Evolutionary conservation across 2,797 vertebrate genomes (phyloP), one percentile per base, ranked within the genome.

Genomic region (Pteronotus mesoamericanus): DNA sequence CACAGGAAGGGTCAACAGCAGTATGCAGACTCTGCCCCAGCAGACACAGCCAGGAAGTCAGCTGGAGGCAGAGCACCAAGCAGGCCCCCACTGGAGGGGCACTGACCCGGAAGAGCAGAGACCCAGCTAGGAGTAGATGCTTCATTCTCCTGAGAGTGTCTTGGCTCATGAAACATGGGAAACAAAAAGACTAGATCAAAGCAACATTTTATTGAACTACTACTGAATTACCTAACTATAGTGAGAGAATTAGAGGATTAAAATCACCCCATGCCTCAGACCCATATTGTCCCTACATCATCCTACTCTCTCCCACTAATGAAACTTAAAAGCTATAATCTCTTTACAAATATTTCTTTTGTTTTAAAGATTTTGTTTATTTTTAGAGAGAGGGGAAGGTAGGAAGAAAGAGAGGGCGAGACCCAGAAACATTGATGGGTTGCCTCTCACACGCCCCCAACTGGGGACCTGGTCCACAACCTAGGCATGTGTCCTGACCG

Each of bases 271-370:
- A 44, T 5, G 24, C 48, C 34, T 66, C 55, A 55, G 39, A 37
- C n/a, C 42, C 16, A 1, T 26, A 6, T 64, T 44, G 21, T 39
- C 80, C 21, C 34, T 9, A 14, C 24, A 44, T n/a, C 19, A n/a
- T 64, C 44, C 37, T 69, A 61, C 24, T 37, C 22, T 46, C 12
- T 44, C 19, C 55, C 39, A 32, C 66, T 88, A n/a, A 64, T 48
- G 39, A 77, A 69, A 68, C 48, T 78, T 95, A 39, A 90, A 94
- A 95, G 34, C 32, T 5, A 1, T 61, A 34, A 37, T 85, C 37
- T 87, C 64, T 57, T 86, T 82, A 72, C 48, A 86, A 6, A 37
- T 88, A 91, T 66, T 93, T 93, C 32, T 51, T 69, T 75, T n/a
- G n/a, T n/a, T n/a, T n/a, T n/a, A n/a, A n/a, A n/a, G n/a, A n/a